Evolutionary conservation across 1,140 invertebrate species (phyloP), one percentile per base, ranked within the genome.

Genomic region (Andrena cerasifolii): DNA sequence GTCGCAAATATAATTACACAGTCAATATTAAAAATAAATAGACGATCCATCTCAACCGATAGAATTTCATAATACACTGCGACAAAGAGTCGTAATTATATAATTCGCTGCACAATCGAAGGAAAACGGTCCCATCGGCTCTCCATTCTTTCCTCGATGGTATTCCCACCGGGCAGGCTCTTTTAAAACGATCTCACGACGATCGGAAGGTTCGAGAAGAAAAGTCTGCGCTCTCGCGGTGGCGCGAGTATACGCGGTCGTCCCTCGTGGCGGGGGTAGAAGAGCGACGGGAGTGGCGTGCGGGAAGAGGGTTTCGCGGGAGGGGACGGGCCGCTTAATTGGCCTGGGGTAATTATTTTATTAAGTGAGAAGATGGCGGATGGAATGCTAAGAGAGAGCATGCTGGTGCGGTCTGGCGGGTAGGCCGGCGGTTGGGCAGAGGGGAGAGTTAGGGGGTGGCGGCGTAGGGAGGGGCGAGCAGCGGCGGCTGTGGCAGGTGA

Each of bases 311-410:
- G 3, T 24, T 16, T 7, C 0, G 4, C 3, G 28, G 12, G 31
- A n/a, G 45, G 3, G 36, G 82, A 78, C 76, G 87, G 84, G 81
- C 80, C 78, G 80, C 87, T 89, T 91, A 92, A 91, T 91, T 91
- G 89, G 88, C 88, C 89, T 80, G 72, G 86, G 88, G 90, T 91
- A 92, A 92, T 92, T 91, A 91, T 92, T 92, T 92, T 91, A 91
- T 91, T 92, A 91, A 91, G 91, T 92, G 90, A 91, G 90, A 92
- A 91, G 89, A 91, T 91, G 89, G 90, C 88, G 89, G 88, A 89
- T 86, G 85, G 90, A 92, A 92, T 92, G 86, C 84, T 89, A 88
- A 91, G 86, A 89, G 88, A 83, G 88, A 84, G 76, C 70, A 86
- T 58, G 78, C 74, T 79, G 71, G 80, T 86, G 84, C 80, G 84